A percentile compares a stretch with the other conserved stretches of the same genome.
Evolutionary conservation across 2,888 invertebrate species (phyloP).

Genomic region (Chymomyza fuscimana): DNA sequence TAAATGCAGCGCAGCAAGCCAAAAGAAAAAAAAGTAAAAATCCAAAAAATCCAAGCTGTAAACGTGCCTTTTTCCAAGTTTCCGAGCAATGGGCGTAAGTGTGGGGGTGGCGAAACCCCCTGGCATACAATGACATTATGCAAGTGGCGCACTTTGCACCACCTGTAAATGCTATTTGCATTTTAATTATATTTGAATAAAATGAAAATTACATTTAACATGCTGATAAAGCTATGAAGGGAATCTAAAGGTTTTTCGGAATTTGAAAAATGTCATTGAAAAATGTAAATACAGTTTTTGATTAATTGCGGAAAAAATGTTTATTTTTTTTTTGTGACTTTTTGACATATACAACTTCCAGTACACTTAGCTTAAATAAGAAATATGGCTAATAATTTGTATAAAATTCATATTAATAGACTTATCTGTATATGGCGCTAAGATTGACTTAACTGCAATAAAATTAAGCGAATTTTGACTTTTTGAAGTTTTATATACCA

Average conservation of each 20-base stretch:
- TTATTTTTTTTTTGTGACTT: too few species aligned
- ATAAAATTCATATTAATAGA: too few species aligned
- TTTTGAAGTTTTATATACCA: too few species aligned
- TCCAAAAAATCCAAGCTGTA: not conserved
- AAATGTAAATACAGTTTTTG: too few species aligned
- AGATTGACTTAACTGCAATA: too few species aligned
- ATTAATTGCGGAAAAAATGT: too few species aligned
- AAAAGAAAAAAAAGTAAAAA: not conserved
- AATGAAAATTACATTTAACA: constrained; percentile 9
- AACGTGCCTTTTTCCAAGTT: not conserved
- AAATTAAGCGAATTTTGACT: too few species aligned
- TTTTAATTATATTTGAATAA: constrained; percentile 9
- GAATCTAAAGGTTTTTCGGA: not conserved
- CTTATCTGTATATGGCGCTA: too few species aligned
- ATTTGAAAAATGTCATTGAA: too few species aligned
- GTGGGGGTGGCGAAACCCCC: not conserved
- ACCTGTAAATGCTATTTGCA: constrained; percentile 7
- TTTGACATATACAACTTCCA: too few species aligned
- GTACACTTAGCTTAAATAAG: too few species aligned
- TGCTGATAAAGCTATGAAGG: not conserved
- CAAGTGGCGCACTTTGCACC: not conserved
- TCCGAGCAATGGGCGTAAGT: not conserved
- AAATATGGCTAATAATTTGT: too few species aligned
- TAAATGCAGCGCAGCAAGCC: not conserved
- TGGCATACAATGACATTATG: not conserved